These are phyloP conservation scores for Brachyptera risi DNA, from an alignment of 2,888 invertebrate species.

Conservation along the genomic window DNA sequence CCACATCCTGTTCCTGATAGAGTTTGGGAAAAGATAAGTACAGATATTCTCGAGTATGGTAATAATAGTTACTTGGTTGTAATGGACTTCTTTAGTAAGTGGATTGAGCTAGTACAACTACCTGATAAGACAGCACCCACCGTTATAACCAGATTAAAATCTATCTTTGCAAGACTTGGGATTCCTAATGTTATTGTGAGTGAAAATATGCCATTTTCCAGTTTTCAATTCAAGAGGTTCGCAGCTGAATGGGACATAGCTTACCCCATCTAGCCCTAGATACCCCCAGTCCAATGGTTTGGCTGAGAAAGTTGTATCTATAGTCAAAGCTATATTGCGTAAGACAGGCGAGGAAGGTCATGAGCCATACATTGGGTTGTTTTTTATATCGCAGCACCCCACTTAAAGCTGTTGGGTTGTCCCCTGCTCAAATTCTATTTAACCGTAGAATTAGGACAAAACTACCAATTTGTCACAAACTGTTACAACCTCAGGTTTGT, in stretches of 20 bases:
- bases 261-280: not conserved
- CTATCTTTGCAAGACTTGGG: not conserved
- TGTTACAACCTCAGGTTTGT: not conserved
- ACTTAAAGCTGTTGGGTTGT: not conserved
- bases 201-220: slow-evolving; percentile 10
- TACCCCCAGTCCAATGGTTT: slow-evolving; percentile 21
- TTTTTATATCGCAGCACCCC: not conserved
- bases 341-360: not conserved
- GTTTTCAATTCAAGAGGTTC: not conserved
- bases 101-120: too few species aligned
- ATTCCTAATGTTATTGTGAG: not conserved
- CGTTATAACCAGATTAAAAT: too few species aligned
- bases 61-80: not conserved
- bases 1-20: slow-evolving; percentile 29
- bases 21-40: not conserved
- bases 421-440: not conserved
- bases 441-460: not conserved
- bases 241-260: slow-evolving; percentile 1
- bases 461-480: not conserved
- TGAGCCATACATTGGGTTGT: not conserved
- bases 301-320: slow-evolving; percentile 15
- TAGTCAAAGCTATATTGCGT: slow-evolving; percentile 10
- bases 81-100: not conserved
- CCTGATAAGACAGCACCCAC: too few species aligned
- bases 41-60: slow-evolving; percentile 12